A percentile compares a stretch with the other conserved stretches of the same genome.
phyloP scores from a whole-genome alignment of 2,113 vertebrate genomes.

The Helogale parvula region DNA sequence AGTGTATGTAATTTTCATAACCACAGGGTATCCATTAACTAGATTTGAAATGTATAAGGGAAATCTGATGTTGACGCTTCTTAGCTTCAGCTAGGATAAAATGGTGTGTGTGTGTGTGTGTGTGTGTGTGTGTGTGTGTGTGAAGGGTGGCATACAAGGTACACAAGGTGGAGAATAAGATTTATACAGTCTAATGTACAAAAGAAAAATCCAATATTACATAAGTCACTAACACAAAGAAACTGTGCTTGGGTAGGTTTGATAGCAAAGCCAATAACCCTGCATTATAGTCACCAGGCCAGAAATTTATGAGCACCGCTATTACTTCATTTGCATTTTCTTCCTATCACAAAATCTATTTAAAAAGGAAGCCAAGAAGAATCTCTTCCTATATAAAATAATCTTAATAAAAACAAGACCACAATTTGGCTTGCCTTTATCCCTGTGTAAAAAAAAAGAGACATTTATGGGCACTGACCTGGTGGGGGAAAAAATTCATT shows the following conservation, averaged over 20 bases:
- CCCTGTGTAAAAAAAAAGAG: constrained; percentile 83
- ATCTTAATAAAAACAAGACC: constrained; percentile 50
- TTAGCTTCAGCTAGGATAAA: constrained; percentile 53
- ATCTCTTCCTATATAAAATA: constrained; percentile 40
- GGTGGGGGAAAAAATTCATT: constrained; percentile 88
- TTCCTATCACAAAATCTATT: constrained; percentile 42
- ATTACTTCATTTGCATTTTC: constrained; percentile 62
- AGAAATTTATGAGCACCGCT: not conserved
- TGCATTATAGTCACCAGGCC: not conserved
- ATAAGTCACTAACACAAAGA: constrained; percentile 13
- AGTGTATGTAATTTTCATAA: constrained; percentile 77
- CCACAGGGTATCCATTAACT: constrained; percentile 72
- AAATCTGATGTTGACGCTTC: constrained; percentile 47
- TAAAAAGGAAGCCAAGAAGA: constrained; percentile 61
- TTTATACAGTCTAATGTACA: constrained; percentile 8
- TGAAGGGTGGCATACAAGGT: not conserved
- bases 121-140: not conserved
- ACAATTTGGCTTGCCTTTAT: constrained; percentile 62
- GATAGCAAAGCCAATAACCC: constrained; percentile 13
- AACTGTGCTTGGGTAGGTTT: not conserved
- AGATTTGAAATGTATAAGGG: constrained; percentile 60
- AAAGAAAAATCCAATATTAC: not conserved
- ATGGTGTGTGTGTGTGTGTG: not conserved
- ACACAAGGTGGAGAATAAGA: not conserved
- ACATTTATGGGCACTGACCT: constrained; percentile 83